These are phyloP conservation scores for Drosophila nr. perissopoda DNA, from an alignment of 2,888 invertebrate species.

Conservation along the genomic window DNA sequence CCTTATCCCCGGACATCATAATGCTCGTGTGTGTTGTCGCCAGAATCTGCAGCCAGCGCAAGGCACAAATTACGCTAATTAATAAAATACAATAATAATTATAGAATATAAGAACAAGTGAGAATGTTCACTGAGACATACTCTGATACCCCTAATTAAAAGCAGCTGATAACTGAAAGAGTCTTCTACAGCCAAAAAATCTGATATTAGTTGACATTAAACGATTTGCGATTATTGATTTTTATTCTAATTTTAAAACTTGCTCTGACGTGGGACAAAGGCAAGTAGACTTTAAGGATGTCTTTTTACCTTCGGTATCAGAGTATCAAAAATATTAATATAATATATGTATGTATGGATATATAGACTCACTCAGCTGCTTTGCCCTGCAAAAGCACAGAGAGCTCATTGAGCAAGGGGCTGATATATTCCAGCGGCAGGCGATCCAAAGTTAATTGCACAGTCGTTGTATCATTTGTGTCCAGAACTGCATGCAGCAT, in stretches of 20 bases:
- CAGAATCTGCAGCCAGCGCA: slow-evolving; percentile 82
- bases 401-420: slow-evolving; percentile 90
- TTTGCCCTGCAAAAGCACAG: slow-evolving; percentile 88
- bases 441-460: slow-evolving; percentile 90
- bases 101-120: neutral
- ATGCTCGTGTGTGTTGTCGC: slow-evolving; percentile 83
- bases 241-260: neutral
- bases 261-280: neutral
- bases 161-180: neutral
- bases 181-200: neutral
- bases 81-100: slow-evolving; percentile 15
- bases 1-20: slow-evolving; percentile 83
- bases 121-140: neutral
- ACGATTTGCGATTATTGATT: neutral
- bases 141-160: neutral
- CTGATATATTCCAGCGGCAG: slow-evolving; percentile 91
- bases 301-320: neutral
- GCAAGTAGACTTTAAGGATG: neutral
- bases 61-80: slow-evolving; percentile 79
- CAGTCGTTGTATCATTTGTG: slow-evolving; percentile 88
- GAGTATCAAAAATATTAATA: neutral
- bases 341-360: neutral
- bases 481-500: slow-evolving; percentile 91
- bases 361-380: slow-evolving; percentile 87
- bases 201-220: too few species aligned